Conservation (phyloP, 2,888 invertebrate genomes). For the Lamellibrachia satsuma region DNA sequence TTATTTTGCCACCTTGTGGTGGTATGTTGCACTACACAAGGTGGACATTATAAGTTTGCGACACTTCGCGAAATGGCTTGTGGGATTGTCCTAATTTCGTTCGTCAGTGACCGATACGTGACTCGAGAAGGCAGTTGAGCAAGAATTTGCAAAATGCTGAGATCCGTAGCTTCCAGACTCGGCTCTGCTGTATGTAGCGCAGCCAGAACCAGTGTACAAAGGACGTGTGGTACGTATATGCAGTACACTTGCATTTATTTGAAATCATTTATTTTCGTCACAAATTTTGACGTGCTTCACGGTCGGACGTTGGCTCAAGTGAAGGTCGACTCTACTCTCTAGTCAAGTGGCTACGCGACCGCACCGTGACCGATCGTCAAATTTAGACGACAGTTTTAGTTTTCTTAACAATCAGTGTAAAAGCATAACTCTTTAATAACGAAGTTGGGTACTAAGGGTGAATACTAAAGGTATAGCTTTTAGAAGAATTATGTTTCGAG, state of each 20-base stretch:
- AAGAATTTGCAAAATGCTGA: neutral
- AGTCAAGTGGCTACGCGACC: constrained; percentile 4
- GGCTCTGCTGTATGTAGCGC: neutral
- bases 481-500: neutral
- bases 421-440: neutral
- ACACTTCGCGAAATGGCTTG: constrained; percentile 4
- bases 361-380: neutral
- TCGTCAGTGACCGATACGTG: constrained; percentile 6
- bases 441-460: neutral
- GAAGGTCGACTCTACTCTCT: neutral
- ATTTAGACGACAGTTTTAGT: neutral
- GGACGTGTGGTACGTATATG: neutral
- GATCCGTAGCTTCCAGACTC: neutral
- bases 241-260: neutral
- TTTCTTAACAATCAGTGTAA: neutral
- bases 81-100: constrained; percentile 9
- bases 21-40: neutral
- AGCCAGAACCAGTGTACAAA: neutral
- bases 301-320: neutral
- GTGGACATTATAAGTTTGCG: neutral
- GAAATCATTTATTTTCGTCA: neutral
- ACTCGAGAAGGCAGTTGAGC: neutral
- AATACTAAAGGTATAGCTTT: neutral
- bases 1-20: neutral
- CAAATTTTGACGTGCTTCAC: neutral